Evolutionary conservation across 2,113 vertebrate genomes (phyloP).

Genomic region (Sebastes fasciatus): DNA sequence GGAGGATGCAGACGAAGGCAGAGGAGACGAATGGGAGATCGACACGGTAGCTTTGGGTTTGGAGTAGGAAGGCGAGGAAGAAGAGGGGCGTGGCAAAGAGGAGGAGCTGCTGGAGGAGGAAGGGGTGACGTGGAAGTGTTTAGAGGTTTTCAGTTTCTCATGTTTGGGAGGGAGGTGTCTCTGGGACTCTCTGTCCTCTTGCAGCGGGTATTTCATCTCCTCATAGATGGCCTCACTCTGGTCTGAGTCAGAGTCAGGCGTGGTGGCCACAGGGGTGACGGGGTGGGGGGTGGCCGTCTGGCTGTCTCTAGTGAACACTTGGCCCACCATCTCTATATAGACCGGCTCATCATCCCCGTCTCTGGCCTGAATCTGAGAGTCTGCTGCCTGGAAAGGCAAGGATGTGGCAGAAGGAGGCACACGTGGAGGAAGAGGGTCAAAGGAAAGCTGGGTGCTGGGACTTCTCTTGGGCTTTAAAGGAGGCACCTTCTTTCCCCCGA

Average conservation of each 20-base stretch:
- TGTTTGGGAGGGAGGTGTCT: constrained; percentile 79
- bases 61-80: constrained; percentile 83
- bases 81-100: constrained; percentile 78
- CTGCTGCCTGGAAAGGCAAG: constrained; percentile 74
- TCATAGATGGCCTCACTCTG: constrained; percentile 95
- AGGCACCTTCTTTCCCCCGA: constrained; percentile 87
- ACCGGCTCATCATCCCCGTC: constrained; percentile 89
- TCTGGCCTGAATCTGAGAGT: constrained; percentile 75
- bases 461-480: constrained; percentile 91
- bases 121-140: constrained; percentile 77
- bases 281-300: constrained; percentile 83
- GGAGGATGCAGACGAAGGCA: constrained; percentile 84
- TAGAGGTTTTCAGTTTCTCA: constrained; percentile 80
- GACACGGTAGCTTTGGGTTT: constrained; percentile 84
- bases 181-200: constrained; percentile 82
- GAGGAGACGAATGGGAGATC: constrained; percentile 84
- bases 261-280: constrained; percentile 81
- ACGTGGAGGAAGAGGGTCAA: constrained; percentile 79
- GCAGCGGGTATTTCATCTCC: constrained; percentile 92
- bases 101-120: constrained; percentile 77
- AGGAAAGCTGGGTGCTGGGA: constrained; percentile 92
- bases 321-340: constrained; percentile 96
- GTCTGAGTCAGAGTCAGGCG: constrained; percentile 90
- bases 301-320: constrained; percentile 87
- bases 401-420: constrained; percentile 78